Percentiles rank a stretch among this genome's conserved stretches.
Evolutionary conservation across 2,797 vertebrate species (phyloP).

Genomic region (Odontamblyopus lacepedii): DNA sequence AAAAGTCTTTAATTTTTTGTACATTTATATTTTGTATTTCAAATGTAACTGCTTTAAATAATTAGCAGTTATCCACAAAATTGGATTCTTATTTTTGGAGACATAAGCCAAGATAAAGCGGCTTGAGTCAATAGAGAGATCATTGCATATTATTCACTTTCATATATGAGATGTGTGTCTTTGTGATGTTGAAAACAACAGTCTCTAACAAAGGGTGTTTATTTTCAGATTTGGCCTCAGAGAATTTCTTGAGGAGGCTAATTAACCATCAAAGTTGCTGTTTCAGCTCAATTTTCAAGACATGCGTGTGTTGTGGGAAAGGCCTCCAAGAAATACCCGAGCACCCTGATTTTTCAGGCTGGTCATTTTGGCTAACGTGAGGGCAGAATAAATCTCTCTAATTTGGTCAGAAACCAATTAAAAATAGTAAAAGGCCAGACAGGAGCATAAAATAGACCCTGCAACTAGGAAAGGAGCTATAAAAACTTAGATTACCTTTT

Average conservation of each 20-base stretch:
- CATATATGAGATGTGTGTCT: slow-evolving; percentile 14
- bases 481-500: slow-evolving; percentile 6
- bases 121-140: background rate
- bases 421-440: slow-evolving; percentile 41
- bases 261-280: slow-evolving; percentile 65
- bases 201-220: slow-evolving; percentile 53
- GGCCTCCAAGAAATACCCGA: slow-evolving; percentile 56
- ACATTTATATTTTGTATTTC: too few species aligned
- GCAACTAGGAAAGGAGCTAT: slow-evolving; percentile 2
- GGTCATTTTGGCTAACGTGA: slow-evolving; percentile 57
- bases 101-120: background rate
- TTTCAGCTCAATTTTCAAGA: slow-evolving; percentile 47
- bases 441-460: slow-evolving; percentile 26
- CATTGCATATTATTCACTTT: background rate
- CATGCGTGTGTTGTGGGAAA: slow-evolving; percentile 24
- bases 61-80: background rate
- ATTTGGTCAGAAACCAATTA: slow-evolving; percentile 60
- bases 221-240: slow-evolving; percentile 57
- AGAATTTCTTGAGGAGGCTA: slow-evolving; percentile 62
- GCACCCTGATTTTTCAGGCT: slow-evolving; percentile 38
- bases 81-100: background rate
- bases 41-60: background rate
- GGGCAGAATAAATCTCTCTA: slow-evolving; percentile 46
- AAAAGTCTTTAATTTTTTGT: background rate
- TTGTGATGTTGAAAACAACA: slow-evolving; percentile 25